Evolutionary conservation across 2,888 invertebrate genomes (phyloP).

Genomic region (Hedya salicella): DNA sequence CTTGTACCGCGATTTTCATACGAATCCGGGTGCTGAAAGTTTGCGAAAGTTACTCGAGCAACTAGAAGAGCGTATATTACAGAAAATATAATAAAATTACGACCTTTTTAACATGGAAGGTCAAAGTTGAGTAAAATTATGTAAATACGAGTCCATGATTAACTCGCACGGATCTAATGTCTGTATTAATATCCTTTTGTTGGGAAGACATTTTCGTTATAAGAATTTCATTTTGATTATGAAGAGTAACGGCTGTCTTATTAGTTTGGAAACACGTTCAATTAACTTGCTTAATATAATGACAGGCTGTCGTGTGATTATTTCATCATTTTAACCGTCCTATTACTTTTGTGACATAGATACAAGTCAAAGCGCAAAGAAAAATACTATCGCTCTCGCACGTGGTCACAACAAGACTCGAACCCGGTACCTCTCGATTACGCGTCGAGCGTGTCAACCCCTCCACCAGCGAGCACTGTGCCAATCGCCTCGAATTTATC

Average conservation of each 20-base stretch:
- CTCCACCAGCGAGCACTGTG: too few species aligned
- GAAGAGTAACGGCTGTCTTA: constrained; percentile 4
- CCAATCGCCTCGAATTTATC: too few species aligned
- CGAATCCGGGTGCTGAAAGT: constrained; percentile 27
- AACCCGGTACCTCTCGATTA: too few species aligned
- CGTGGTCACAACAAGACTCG: too few species aligned
- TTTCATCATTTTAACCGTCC: too few species aligned
- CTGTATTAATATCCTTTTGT: constrained; percentile 39
- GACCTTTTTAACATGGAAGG: not conserved
- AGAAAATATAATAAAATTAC: not conserved
- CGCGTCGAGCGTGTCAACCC: too few species aligned
- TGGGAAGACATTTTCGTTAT: constrained; percentile 16
- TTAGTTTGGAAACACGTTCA: not conserved
- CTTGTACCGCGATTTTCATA: constrained; percentile 33
- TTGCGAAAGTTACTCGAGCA: not conserved
- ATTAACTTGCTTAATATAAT: not conserved
- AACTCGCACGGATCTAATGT: constrained; percentile 15
- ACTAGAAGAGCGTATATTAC: not conserved
- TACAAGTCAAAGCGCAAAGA: too few species aligned
- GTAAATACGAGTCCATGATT: constrained; percentile 33
- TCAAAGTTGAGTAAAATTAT: constrained; percentile 30
- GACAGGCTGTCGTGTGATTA: too few species aligned
- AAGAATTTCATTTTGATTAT: constrained; percentile 17
- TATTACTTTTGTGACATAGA: too few species aligned
- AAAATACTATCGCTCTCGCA: too few species aligned